phyloP scores from a whole-genome alignment of 1,140 invertebrate species.

The Eulimnadia texana region DNA sequence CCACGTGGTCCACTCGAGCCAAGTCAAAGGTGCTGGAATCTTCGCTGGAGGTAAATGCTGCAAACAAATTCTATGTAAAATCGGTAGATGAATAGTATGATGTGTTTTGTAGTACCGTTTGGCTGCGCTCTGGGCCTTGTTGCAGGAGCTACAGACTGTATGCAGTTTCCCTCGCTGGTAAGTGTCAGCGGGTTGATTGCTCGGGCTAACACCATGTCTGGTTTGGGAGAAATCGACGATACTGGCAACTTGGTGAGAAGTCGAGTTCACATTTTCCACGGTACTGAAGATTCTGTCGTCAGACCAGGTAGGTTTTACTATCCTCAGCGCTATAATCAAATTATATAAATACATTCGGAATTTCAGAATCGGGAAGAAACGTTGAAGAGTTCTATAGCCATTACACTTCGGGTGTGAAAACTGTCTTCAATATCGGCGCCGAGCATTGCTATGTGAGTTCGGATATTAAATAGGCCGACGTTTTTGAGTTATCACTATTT shows the following conservation, averaged over 20 bases:
- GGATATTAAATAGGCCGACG: background rate
- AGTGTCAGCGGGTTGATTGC: constrained; percentile 21
- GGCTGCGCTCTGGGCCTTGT: constrained; percentile 25
- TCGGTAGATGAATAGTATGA: too few species aligned
- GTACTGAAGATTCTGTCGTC: constrained; percentile 26
- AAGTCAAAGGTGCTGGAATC: constrained; percentile 28
- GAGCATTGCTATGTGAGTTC: constrained; percentile 27
- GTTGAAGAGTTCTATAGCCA: constrained; percentile 25
- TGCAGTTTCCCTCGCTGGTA: constrained; percentile 24
- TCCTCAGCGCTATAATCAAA: background rate
- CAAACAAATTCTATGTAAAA: too few species aligned
- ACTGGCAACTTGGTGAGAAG: constrained; percentile 24
- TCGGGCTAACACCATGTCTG: constrained; percentile 20
- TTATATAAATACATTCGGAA: background rate
- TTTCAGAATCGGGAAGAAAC: constrained; percentile 25
- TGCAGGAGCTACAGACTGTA: constrained; percentile 23
- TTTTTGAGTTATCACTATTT: background rate
- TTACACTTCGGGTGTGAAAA: constrained; percentile 24
- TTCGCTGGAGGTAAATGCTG: constrained; percentile 31
- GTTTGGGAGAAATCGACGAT: constrained; percentile 25
- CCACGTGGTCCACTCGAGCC: constrained; percentile 28
- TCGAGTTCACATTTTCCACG: constrained; percentile 29
- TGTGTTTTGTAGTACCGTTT: constrained; percentile 24
- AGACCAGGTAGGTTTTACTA: constrained; percentile 24
- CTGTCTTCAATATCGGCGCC: constrained; percentile 24